Base-by-base conservation (phyloP, 1,140 invertebrate species). In the Chelonus insularis region DNA sequence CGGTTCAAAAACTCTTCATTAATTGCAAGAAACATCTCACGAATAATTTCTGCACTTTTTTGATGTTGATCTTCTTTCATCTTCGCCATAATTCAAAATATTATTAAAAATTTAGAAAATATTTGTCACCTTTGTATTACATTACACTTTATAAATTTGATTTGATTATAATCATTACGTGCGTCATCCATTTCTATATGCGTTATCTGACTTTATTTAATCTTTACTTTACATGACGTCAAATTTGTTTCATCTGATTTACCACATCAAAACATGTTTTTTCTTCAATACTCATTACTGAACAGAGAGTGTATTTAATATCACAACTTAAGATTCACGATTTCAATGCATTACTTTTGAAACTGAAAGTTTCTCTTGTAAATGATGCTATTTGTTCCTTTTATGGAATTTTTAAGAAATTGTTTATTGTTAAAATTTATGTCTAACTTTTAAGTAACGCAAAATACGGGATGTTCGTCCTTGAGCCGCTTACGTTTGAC, bases 401-500 rank as follows among this genome's bases (percentile, higher is more conserved):
- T n/a, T n/a, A n/a, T n/a, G n/a, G n/a, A n/a, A n/a, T n/a, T n/a
- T n/a, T n/a, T n/a, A n/a, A n/a, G n/a, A n/a, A n/a, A 14, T 51
- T 12, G 48, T 23, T 20, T 67, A 63, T 67, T 63, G 57, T 50
- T 57, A 32, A 52, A 57, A 39, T 25, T 18, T n/a, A 41, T 60
- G 20, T 54, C 29, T 6, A 11, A 32, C 20, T 41, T 29, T n/a
- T 11, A 29, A n/a, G n/a, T n/a, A n/a, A n/a, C n/a, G n/a, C n/a
- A n/a, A n/a, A n/a, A n/a, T n/a, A n/a, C n/a, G n/a, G n/a, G 12
- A 55, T 34, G 23, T 56, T 57, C 66, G 75, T 66, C 75, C 74
- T 77, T 79, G 76, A 72, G 67, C 72, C 66, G 76, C 68, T 75
- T 75, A 60, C 20, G 21, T 59, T 58, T 60, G 32, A 60, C 21